A percentile compares a stretch with the other conserved stretches of the same genome.
Evolutionary conservation across 2,113 vertebrate genomes (phyloP).

Genomic region (Macroglossus sobrinus): DNA sequence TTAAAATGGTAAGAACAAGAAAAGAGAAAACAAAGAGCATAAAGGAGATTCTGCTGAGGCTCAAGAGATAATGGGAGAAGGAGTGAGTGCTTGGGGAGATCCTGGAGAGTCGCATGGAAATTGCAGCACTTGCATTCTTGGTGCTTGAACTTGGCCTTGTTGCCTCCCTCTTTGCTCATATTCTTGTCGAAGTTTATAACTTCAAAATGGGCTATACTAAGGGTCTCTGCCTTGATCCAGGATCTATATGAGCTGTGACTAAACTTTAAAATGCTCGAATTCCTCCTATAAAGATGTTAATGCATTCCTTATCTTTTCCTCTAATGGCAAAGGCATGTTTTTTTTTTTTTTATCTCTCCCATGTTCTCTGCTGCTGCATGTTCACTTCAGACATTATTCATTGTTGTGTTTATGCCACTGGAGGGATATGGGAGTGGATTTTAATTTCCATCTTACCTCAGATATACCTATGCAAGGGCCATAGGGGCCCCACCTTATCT

Average conservation of each 20-base stretch:
- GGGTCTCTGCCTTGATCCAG: not conserved
- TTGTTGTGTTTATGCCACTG: no score
- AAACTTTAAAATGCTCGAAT: not conserved
- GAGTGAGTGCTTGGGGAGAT: not conserved
- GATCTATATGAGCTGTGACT: not conserved
- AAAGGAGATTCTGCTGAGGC: not conserved
- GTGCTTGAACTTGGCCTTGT: not conserved
- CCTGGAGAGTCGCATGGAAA: not conserved
- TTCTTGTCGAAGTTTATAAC: not conserved
- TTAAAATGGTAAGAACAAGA: not conserved
- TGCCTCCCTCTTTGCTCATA: not conserved
- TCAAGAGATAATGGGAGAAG: not conserved
- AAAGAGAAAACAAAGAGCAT: not conserved
- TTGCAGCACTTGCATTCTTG: not conserved
- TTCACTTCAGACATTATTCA: no score
- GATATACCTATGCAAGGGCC: not conserved
- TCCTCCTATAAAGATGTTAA: not conserved
- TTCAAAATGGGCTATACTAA: accelerated
- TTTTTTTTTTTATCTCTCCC: no score
- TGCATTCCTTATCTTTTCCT: not conserved
- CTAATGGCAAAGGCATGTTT: not conserved
- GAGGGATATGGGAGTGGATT: no score
- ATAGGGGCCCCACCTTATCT: not conserved
- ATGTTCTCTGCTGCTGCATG: not conserved
- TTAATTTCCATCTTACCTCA: not conserved